Evolutionary conservation across 2,113 vertebrate genomes (phyloP), one percentile per base, ranked within the genome.

Genomic region (Hoplias malabaricus): DNA sequence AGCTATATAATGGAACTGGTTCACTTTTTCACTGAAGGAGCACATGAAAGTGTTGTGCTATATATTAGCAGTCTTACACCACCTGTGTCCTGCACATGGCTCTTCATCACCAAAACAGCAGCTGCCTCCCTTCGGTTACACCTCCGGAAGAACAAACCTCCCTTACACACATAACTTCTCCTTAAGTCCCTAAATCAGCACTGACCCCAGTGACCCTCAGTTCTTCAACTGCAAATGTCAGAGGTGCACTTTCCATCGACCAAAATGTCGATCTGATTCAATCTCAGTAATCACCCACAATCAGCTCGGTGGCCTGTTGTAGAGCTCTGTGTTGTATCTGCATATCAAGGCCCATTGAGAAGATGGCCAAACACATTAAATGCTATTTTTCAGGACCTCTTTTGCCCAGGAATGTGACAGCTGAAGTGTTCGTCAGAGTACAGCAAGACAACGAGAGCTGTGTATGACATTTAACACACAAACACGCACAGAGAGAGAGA

Each of bases 311-410:
- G 38, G 82, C 80, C 86, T 84, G 87, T 86, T 89, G 87, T 86
- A 82, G 19, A 85, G 80, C 80, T 82, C 84, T 86, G 84, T 89
- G 87, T 93, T 92, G 88, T 83, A 91, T 92, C 91, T 92, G 80
- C 91, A 92, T 91, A 91, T 89, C 88, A 92, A 91, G 91, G 88
- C 71, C 63, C 7, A 4, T 67, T 61, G 80, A 90, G 84, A 89
- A 88, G 87, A 81, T 88, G 87, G 83, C 83, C 87, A 86, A 86
- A 88, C 87, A 86, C 77, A 89, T 88, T 85, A 87, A 88, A 87
- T 85, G 80, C 77, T 83, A 87, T 88, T 89, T 75, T 56, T 90
- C 86, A 25, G 79, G 83, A 43, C 21, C 33, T 77, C 50, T 88
- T 86, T 76, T 85, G 76, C 86, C 23, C 62, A 83, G 82, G 83